These are phyloP conservation scores for Crocallis elinguaria DNA, from an alignment of 2,888 invertebrate species.

Conservation along the genomic window DNA sequence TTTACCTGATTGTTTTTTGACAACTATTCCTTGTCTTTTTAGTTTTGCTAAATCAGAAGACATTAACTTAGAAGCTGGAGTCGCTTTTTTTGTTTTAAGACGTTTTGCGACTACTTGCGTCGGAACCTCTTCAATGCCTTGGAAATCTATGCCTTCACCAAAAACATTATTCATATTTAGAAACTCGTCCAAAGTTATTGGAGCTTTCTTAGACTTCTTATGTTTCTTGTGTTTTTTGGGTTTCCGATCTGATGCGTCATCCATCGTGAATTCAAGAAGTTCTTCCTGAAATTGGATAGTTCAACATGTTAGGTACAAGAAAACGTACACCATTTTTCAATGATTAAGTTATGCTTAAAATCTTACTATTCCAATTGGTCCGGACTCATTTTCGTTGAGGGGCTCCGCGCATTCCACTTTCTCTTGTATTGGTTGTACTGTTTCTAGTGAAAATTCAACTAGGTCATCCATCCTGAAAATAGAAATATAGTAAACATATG, in stretches of 20 bases:
- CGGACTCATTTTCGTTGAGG: slow-evolving; percentile 42
- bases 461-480: slow-evolving; percentile 59
- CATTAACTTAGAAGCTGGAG: slow-evolving; percentile 42
- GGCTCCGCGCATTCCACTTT: slow-evolving; percentile 59
- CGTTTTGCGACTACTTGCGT: slow-evolving; percentile 68
- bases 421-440: slow-evolving; percentile 74
- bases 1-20: slow-evolving; percentile 59
- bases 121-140: slow-evolving; percentile 79
- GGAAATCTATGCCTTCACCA: slow-evolving; percentile 75
- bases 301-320: not conserved
- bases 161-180: slow-evolving; percentile 81
- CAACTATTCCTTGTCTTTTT: slow-evolving; percentile 71
- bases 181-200: slow-evolving; percentile 79
- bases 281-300: slow-evolving; percentile 64
- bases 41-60: slow-evolving; percentile 69
- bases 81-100: slow-evolving; percentile 59
- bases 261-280: slow-evolving; percentile 69
- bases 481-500: not conserved
- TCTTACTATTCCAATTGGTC: slow-evolving; percentile 64
- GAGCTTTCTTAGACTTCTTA: slow-evolving; percentile 74
- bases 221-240: slow-evolving; percentile 77
- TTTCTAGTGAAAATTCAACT: slow-evolving; percentile 72
- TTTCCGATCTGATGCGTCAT: slow-evolving; percentile 56
- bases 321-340: not conserved
- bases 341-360: not conserved